Conservation (phyloP, 1,140 invertebrate genomes). For the Nylanderia fulva region DNA sequence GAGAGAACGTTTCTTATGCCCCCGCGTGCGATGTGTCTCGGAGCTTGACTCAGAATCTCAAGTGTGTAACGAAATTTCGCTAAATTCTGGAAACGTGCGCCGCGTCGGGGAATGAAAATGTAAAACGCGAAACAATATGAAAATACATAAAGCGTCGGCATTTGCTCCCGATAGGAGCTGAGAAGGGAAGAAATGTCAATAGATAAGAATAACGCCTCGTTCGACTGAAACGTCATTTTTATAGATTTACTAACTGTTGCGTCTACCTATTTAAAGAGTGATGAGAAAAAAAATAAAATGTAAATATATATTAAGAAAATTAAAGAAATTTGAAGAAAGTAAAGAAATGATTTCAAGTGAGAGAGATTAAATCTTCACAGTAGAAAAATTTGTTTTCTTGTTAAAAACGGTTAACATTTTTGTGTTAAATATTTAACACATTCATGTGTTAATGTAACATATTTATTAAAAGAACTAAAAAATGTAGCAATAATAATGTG, state of each 20-base stretch:
- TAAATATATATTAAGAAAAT: not conserved
- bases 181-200: too few relatives aligned
- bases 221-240: not conserved
- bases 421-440: too few relatives aligned
- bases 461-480: too few relatives aligned
- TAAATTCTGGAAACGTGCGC: not conserved
- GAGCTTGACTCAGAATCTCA: conserved; percentile 26
- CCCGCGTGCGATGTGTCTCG: not conserved
- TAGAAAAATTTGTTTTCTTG: too few relatives aligned
- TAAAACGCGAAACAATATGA: not conserved
- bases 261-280: not conserved
- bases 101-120: not conserved
- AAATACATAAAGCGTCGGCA: not conserved
- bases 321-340: too few relatives aligned
- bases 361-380: not conserved
- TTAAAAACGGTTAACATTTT: too few relatives aligned
- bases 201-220: not conserved
- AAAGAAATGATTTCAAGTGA: not conserved
- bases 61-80: not conserved
- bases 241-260: conserved; percentile 6
- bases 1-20: conserved; percentile 8
- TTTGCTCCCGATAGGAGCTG: not conserved
- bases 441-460: too few relatives aligned
- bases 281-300: not conserved
- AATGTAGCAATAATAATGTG: too few relatives aligned